Evolutionary conservation across 2,888 invertebrate genomes (phyloP), one percentile per base, ranked within the genome.

Genomic region (Timema cristinae): DNA sequence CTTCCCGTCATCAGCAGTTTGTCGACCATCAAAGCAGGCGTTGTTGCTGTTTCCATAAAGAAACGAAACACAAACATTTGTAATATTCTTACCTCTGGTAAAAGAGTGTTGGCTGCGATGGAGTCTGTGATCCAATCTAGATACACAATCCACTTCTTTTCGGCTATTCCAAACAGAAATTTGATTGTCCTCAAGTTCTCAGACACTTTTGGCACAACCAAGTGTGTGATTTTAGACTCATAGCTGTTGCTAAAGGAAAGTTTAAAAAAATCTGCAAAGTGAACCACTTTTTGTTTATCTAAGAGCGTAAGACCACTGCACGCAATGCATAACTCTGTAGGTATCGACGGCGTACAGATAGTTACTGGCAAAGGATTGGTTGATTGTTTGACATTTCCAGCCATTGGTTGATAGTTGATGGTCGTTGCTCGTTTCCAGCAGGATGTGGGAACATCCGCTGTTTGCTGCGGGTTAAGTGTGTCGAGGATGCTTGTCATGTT

Each of bases 111-210:
- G 7, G 63, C 63, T 48, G 32, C 7, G 63, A 63, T 16, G 63
- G 47, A 11, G 63, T 63, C 63, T 32, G 5, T 47, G 10, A 63
- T 48, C 63, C 63, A 63, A 10, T 63, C 11, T 13, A 47, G 47
- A 13, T 63, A 32, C 63, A 63, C 9, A 6, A 63, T 48, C 63
- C 63, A 63, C 63, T 63, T 63, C 63, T 63, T 63, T 48, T 63
- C 63, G 0, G 63, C 63, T 6, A 63, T 48, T 7, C 47, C 63
- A 63, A 63, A 63, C 63, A 63, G 47, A 13, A 47, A 63, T 32
- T 63, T 63, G 63, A 63, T 13, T 10, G 63, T 11, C 63, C 48
- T 32, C 47, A 63, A 47, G 5, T 32, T 47, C 63, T 63, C 63
- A 0, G 32, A 32, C 11, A 48, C 48, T 5, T 13, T 9, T 2